phyloP scores from a whole-genome alignment of 2,797 vertebrate genomes.

The Xenops minutus region DNA sequence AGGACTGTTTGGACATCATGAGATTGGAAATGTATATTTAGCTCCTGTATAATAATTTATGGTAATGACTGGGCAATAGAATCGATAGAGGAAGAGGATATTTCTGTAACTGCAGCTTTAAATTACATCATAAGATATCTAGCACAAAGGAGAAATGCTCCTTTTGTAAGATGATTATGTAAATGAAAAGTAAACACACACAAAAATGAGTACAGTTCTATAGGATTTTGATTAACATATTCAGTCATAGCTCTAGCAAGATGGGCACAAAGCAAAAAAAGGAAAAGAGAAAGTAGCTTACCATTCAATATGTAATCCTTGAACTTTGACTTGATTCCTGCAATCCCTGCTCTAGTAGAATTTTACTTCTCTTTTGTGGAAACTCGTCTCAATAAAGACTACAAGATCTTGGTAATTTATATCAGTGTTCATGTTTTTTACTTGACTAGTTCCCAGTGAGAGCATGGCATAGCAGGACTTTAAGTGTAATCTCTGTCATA shows the following conservation, averaged over 20 bases:
- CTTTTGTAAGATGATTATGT: slow-evolving; percentile 27
- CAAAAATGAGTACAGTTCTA: slow-evolving; percentile 8
- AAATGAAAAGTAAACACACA: slow-evolving; percentile 32
- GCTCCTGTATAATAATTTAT: slow-evolving; percentile 9
- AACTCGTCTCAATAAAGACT: neutral
- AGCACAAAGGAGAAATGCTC: slow-evolving; percentile 1
- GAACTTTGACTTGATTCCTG: neutral
- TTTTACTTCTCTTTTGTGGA: neutral
- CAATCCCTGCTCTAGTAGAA: neutral
- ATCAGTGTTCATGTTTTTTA: neutral
- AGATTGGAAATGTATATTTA: slow-evolving; percentile 30
- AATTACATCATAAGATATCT: neutral
- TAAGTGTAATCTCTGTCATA: neutral
- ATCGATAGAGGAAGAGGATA: neutral
- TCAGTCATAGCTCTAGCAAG: slow-evolving; percentile 6
- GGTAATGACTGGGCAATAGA: neutral
- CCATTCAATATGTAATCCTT: neutral
- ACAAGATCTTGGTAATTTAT: neutral
- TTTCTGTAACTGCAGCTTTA: slow-evolving; percentile 17
- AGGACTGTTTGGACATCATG: slow-evolving; percentile 1
- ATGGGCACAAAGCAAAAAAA: neutral
- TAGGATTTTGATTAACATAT: slow-evolving; percentile 38
- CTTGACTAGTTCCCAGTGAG: neutral
- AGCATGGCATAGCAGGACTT: neutral
- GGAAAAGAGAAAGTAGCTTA: neutral